Evolutionary conservation across 2,797 vertebrate genomes (phyloP), one percentile per base, ranked within the genome.

Genomic region (Lophotriccus pileatus): DNA sequence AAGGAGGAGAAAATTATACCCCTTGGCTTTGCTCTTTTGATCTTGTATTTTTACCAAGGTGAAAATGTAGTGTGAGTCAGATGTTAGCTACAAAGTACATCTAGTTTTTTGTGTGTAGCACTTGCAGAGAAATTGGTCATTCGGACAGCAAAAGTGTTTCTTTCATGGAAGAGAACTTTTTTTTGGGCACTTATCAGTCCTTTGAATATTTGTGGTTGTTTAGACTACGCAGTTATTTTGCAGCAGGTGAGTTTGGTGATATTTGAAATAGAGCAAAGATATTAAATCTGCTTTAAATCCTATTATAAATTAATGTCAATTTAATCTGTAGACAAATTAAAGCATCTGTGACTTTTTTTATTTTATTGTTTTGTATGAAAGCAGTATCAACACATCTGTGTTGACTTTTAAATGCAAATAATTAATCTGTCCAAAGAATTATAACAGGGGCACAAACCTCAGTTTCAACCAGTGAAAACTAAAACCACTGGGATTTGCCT

Each of bases 1-100:
- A 79, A 95, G 74, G 70, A 95, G 64, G 73, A 95, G 92, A 95
- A 97, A 97, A 96, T 97, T 97, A 96, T 76, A 96, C 70, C 91
- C 73, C 55, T 96, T 87, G 89, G 64, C 87, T 91, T 73, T 93
- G 73, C 49, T 90, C 93, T 95, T 96, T 92, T 94, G 92, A 94
- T 95, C 94, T 96, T 81, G 70, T 66, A 59, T 95, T 93, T 96
- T 68, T 92, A 83, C 84, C 46, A 89, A 96, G 94, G 95, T 96
- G 92, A 95, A 95, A 92, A 91, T 37, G 44, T 50, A 68, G 41
- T 70, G 34, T 46, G 39, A 2, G 15, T 92, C 90, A 91, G 78
- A 90, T 75, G 14, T 14, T 82, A 84, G 47, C 34, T 80, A 44
- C 23, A 53, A 77, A 83, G 22, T 64, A 37, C 27, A 70, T 44